Percentiles rank a stretch among this genome's conserved stretches.
Conservation (phyloP, 2,797 vertebrate genomes). For the Sarcoramphus papa region DNA sequence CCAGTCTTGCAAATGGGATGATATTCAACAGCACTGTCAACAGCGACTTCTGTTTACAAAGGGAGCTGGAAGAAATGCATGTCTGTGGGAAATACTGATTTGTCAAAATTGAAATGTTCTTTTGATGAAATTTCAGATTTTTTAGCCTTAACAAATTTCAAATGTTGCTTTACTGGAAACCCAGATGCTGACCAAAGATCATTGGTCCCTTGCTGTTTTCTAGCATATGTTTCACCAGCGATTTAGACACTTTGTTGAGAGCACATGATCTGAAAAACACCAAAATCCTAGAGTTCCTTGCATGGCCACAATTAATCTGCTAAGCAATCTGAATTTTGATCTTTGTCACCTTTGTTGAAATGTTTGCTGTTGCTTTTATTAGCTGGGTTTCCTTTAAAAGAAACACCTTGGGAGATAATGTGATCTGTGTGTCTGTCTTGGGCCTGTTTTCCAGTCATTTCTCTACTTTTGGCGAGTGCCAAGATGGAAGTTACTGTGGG, state of each 20-base stretch:
- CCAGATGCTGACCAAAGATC: neutral
- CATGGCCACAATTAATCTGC: neutral
- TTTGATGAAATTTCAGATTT: neutral
- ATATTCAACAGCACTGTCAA: neutral
- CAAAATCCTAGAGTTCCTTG: neutral
- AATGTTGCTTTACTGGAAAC: constrained; percentile 3
- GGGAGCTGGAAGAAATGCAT: neutral
- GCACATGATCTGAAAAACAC: neutral
- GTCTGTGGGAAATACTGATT: neutral
- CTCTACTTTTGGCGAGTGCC: neutral
- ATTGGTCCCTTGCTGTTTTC: neutral
- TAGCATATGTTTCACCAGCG: neutral
- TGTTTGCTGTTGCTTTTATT: neutral
- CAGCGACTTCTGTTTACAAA: constrained; percentile 44
- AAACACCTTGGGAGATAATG: neutral
- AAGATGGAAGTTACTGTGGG: neutral
- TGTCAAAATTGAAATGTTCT: constrained; percentile 15
- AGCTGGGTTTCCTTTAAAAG: neutral
- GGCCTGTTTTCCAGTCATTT: neutral
- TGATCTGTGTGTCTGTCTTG: neutral
- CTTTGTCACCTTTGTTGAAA: neutral
- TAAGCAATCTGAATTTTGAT: neutral
- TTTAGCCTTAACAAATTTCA: neutral
- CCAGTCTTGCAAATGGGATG: neutral
- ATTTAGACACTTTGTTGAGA: neutral